A percentile compares a stretch with the other conserved stretches of the same genome.
phyloP scores from a whole-genome alignment of 2,888 invertebrate genomes.

The Eudasyphora cyanicolor region DNA sequence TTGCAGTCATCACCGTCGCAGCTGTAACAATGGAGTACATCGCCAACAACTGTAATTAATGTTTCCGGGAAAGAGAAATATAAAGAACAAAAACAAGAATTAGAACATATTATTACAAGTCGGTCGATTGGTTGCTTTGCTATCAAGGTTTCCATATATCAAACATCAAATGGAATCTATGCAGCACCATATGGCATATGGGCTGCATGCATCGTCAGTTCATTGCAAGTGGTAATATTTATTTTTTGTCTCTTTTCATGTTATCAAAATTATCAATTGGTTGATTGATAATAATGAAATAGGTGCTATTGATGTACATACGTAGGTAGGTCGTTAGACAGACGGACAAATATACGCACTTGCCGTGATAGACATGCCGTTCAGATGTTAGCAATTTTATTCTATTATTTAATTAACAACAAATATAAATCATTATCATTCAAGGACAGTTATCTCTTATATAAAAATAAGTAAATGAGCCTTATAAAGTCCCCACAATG shows the following conservation, averaged over 20 bases:
- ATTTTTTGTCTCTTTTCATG: slow-evolving; percentile 8
- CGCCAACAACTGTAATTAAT: slow-evolving; percentile 56
- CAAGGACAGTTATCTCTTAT: too few relatives aligned
- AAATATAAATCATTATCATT: too few relatives aligned
- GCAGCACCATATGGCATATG: neutral
- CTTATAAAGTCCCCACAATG: too few relatives aligned
- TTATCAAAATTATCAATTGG: neutral
- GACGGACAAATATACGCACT: too few relatives aligned
- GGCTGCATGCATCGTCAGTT: too few relatives aligned
- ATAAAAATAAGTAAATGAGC: too few relatives aligned
- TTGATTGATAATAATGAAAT: neutral
- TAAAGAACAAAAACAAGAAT: neutral
- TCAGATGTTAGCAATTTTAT: neutral
- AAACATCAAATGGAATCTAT: neutral
- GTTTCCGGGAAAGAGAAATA: neutral
- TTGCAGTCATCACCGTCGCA: slow-evolving; percentile 72
- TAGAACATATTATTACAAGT: neutral
- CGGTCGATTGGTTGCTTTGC: too few relatives aligned
- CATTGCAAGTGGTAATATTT: too few relatives aligned
- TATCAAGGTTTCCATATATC: neutral
- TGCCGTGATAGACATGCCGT: too few relatives aligned
- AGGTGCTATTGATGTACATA: neutral
- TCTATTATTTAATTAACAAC: neutral
- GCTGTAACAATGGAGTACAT: slow-evolving; percentile 70
- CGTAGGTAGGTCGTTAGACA: too few relatives aligned